A percentile compares a stretch with the other conserved stretches of the same genome.
Evolutionary conservation across 2,797 vertebrate species (phyloP).

Genomic region (Enteromius anoplus): DNA sequence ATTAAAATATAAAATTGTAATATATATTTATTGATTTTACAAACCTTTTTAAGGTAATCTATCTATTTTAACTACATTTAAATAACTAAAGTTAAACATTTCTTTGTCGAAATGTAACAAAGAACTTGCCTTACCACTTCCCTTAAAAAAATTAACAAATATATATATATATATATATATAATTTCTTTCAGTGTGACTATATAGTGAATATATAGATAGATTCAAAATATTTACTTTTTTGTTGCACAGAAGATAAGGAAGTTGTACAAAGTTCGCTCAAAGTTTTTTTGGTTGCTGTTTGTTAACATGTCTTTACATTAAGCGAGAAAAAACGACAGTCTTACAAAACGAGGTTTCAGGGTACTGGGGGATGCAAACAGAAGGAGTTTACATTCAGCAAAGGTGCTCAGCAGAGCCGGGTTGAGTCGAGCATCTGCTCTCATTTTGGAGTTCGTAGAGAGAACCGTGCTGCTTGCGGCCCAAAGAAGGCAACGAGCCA

Average conservation of each 20-base stretch:
- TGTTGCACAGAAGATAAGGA: not conserved
- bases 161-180: too few species aligned
- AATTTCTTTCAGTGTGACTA: too few species aligned
- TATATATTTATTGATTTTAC: too few species aligned
- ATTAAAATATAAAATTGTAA: too few species aligned
- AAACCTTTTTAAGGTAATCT: too few species aligned
- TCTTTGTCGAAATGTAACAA: too few species aligned
- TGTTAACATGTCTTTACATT: constrained; percentile 23
- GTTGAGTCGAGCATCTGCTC: constrained; percentile 42
- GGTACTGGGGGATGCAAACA: constrained; percentile 7
- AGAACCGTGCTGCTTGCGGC: constrained; percentile 41
- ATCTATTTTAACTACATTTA: too few species aligned
- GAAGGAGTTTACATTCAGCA: constrained; percentile 24
- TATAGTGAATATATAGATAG: not conserved
- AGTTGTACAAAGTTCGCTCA: not conserved
- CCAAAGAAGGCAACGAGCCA: constrained; percentile 51
- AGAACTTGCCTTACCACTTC: too few species aligned
- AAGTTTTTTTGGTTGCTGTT: not conserved
- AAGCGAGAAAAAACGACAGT: constrained; percentile 19
- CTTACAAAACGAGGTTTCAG: constrained; percentile 12
- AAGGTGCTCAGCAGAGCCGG: constrained; percentile 33
- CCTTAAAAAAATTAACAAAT: too few species aligned
- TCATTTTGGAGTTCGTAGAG: constrained; percentile 51
- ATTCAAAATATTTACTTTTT: not conserved
- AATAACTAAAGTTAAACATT: too few species aligned